These are phyloP conservation scores for Trichoplusia ni DNA, from an alignment of 1,140 invertebrate genomes.

Conservation along the genomic window DNA sequence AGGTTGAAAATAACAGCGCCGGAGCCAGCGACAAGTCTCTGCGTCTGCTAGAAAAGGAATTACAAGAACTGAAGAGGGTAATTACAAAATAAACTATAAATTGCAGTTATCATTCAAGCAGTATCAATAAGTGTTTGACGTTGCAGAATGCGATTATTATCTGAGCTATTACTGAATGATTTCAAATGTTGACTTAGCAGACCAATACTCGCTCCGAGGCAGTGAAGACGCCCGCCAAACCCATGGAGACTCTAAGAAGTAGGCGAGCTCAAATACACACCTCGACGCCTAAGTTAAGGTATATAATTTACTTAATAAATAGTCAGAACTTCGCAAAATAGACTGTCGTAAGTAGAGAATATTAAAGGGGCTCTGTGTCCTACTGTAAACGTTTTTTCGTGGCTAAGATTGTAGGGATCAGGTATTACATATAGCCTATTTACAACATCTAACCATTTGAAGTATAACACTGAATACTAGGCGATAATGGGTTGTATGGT, in stretches of 20 bases:
- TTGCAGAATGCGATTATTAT: no score
- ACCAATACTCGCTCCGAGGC: slow-evolving; percentile 46
- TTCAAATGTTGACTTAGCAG: slow-evolving; percentile 13
- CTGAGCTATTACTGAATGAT: no score
- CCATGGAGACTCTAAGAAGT: slow-evolving; percentile 41
- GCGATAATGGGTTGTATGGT: no score
- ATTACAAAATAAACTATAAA: slow-evolving; percentile 19
- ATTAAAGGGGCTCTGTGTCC: no score
- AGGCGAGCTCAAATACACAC: slow-evolving; percentile 60
- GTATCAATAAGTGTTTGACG: no score
- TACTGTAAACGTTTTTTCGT: no score
- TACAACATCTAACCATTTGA: no score
- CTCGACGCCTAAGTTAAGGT: slow-evolving; percentile 68
- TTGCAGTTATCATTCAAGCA: background rate
- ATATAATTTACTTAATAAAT: background rate
- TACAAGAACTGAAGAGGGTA: slow-evolving; percentile 78
- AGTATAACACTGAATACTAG: no score
- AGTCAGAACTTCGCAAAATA: no score
- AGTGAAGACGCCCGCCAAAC: slow-evolving; percentile 43
- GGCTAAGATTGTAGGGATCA: no score
- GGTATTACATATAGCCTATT: no score
- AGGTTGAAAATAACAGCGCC: slow-evolving; percentile 48
- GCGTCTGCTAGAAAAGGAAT: slow-evolving; percentile 72
- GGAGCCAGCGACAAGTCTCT: slow-evolving; percentile 73
- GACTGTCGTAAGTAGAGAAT: no score